Conservation (phyloP, 2,888 invertebrate species). For the Aphrophora alni region DNA sequence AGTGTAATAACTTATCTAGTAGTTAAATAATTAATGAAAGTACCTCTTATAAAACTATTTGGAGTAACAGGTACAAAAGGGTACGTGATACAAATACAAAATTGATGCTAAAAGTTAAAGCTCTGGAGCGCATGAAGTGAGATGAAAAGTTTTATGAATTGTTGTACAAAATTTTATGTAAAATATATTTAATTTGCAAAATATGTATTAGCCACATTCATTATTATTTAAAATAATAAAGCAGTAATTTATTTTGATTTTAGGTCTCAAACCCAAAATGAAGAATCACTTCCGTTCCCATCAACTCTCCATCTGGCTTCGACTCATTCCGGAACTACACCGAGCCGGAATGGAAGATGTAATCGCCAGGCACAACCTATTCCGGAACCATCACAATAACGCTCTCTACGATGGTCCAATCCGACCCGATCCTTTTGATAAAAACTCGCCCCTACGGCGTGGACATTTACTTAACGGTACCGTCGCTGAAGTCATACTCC, state of each 20-base stretch:
- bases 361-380: constrained; percentile 84
- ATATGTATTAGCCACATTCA: too few species aligned
- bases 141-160: too few species aligned
- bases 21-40: too few species aligned
- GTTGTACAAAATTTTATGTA: too few species aligned
- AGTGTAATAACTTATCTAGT: too few species aligned
- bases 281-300: constrained; percentile 94
- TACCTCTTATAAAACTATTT: too few species aligned
- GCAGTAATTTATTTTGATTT: constrained; percentile 52
- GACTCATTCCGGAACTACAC: constrained; percentile 62
- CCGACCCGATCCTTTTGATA: constrained; percentile 69
- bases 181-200: too few species aligned
- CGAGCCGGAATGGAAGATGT: constrained; percentile 91
- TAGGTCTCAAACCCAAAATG: constrained; percentile 88
- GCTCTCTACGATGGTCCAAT: constrained; percentile 89
- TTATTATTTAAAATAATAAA: too few species aligned
- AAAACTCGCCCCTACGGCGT: constrained; percentile 37
- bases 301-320: constrained; percentile 92
- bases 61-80: too few species aligned
- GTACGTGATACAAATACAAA: too few species aligned
- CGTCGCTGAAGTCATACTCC: constrained; percentile 55
- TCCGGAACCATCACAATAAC: constrained; percentile 86
- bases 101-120: too few species aligned
- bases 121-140: too few species aligned
- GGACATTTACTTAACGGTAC: constrained; percentile 18